Conservation (phyloP, 2,888 invertebrate genomes). For the Noctua pronuba region DNA sequence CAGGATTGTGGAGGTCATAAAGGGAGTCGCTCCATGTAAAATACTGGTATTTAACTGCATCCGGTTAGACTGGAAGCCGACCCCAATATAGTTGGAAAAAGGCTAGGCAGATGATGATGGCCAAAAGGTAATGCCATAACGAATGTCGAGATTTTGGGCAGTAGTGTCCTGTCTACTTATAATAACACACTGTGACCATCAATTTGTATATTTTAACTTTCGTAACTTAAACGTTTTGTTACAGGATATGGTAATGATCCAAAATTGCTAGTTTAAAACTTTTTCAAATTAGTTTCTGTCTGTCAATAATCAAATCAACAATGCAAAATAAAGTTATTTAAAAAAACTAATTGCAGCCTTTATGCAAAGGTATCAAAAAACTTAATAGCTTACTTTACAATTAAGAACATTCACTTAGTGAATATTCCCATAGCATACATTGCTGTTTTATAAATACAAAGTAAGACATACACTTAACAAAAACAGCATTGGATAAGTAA, state of each 20-base stretch:
- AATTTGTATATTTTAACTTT: not conserved
- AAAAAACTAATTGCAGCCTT: constrained; percentile 46
- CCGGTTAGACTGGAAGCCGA: not conserved
- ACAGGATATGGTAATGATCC: constrained; percentile 34
- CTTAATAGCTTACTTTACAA: constrained; percentile 23
- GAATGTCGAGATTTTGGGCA: not conserved
- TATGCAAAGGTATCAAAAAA: constrained; percentile 41
- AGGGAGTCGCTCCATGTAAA: not conserved
- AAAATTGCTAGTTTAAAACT: constrained; percentile 20
- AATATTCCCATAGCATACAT: constrained; percentile 57
- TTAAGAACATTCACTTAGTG: constrained; percentile 56
- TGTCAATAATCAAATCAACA: constrained; percentile 7
- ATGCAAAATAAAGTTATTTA: constrained; percentile 44
- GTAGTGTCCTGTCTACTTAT: not conserved
- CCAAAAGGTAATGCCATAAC: not conserved
- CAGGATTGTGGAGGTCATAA: too few species aligned
- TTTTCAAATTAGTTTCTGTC: constrained; percentile 20
- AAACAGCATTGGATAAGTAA: constrained; percentile 45
- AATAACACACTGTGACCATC: not conserved
- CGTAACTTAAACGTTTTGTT: constrained; percentile 9
- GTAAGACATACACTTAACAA: too few species aligned
- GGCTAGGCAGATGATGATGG: not conserved
- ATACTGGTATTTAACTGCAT: not conserved
- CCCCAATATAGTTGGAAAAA: not conserved
- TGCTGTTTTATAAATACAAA: constrained; percentile 14